These are phyloP conservation scores for Catamblyrhynchus diadema DNA, from an alignment of 2,797 vertebrate species.

Conservation along the genomic window DNA sequence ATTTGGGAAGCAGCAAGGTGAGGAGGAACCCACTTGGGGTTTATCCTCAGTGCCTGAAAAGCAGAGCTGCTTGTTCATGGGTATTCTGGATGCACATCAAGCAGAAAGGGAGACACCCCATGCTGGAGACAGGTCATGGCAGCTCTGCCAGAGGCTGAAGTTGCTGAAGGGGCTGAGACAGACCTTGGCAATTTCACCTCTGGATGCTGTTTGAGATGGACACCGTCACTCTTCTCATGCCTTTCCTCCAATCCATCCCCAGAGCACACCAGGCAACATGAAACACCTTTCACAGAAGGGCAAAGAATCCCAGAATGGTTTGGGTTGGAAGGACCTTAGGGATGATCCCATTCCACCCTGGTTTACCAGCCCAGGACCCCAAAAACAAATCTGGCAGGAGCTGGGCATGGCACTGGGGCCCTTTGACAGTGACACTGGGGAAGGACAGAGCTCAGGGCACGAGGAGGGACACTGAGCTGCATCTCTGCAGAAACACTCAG, in stretches of 20 bases:
- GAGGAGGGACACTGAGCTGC: background rate
- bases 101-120: rapidly evolving
- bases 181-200: background rate
- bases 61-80: background rate
- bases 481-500: background rate
- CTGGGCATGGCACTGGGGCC: rapidly evolving
- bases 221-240: background rate
- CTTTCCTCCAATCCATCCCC: background rate
- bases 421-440: rapidly evolving
- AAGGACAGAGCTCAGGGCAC: background rate
- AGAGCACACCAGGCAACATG: background rate
- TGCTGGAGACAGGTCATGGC: rapidly evolving
- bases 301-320: background rate
- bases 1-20: background rate
- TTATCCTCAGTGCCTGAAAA: background rate
- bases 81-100: rapidly evolving
- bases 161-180: background rate
- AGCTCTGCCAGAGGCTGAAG: background rate
- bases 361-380: background rate
- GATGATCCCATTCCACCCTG: rapidly evolving
- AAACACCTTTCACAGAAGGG: background rate
- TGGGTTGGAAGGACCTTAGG: background rate
- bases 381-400: rapidly evolving
- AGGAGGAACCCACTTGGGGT: background rate
- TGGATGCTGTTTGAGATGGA: rapidly evolving